Evolutionary conservation across 1,140 invertebrate genomes (phyloP).

Genomic region (Drosophila kikkawai): DNA sequence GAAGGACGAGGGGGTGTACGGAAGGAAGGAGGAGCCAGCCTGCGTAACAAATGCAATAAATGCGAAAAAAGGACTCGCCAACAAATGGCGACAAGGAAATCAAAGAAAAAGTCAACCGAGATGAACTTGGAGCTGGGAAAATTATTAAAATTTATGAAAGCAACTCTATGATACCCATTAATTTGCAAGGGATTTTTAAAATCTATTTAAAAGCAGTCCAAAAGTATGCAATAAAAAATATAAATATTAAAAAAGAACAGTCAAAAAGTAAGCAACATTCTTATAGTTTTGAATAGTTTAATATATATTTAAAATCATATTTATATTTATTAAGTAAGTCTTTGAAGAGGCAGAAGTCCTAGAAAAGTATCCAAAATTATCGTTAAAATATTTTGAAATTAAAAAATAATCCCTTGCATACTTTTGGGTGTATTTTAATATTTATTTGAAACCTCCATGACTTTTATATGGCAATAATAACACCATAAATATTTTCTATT

Average conservation of each 20-base stretch:
- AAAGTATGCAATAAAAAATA: neutral
- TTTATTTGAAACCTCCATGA: neutral
- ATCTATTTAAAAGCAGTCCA: neutral
- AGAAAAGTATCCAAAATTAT: too few species aligned
- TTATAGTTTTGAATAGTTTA: too few species aligned
- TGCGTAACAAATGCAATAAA: conserved; percentile 82
- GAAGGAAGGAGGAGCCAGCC: conserved; percentile 26
- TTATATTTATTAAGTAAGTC: too few species aligned
- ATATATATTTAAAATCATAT: too few species aligned
- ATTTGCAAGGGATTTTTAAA: neutral
- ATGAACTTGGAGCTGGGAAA: conserved; percentile 1
- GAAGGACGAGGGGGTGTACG: too few species aligned
- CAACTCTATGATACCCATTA: neutral
- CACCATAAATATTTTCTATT: too few species aligned
- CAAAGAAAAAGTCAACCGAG: neutral
- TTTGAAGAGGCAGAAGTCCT: too few species aligned
- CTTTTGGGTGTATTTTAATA: neutral
- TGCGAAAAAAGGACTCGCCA: conserved; percentile 67
- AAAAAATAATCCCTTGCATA: neutral
- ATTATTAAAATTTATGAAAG: neutral
- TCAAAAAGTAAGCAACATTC: too few species aligned
- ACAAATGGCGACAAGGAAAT: conserved; percentile 72
- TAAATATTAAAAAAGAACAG: too few species aligned
- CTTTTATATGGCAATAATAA: too few species aligned
- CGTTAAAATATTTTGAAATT: too few species aligned